These are phyloP conservation scores for Knipowitschia caucasica DNA, from an alignment of 2,797 vertebrate genomes.

Conservation along the genomic window DNA sequence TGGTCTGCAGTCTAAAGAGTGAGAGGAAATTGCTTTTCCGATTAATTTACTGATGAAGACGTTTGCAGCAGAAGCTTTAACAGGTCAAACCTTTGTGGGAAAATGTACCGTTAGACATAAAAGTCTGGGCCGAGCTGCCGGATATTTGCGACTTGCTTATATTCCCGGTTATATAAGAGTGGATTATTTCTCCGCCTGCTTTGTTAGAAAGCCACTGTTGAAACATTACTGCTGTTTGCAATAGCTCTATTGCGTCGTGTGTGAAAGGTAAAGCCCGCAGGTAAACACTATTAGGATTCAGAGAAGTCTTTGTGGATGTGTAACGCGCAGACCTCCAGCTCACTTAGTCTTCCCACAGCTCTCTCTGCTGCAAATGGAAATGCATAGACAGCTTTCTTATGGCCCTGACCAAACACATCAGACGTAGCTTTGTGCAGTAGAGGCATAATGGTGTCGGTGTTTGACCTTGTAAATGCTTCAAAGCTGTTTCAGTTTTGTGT, in stretches of 20 bases:
- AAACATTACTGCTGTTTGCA: conserved; percentile 12
- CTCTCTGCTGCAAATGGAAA: conserved; percentile 27
- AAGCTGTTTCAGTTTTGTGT: conserved; percentile 5
- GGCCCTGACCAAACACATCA: conserved; percentile 11
- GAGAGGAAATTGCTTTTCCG: conserved; percentile 41
- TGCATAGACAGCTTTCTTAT: conserved; percentile 34
- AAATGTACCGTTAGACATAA: conserved; percentile 32
- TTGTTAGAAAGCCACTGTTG: conserved; percentile 6
- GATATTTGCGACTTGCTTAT: conserved; percentile 22
- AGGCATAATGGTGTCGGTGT: not conserved
- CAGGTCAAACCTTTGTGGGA: conserved; percentile 20
- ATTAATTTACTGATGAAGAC: conserved; percentile 30
- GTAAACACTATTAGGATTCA: conserved; percentile 43
- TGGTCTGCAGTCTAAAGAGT: no score
- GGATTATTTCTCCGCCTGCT: conserved; percentile 28
- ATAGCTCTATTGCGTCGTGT: conserved; percentile 9
- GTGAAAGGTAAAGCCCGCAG: conserved; percentile 6
- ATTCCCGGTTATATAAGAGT: conserved; percentile 3
- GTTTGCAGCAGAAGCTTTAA: conserved; percentile 28
- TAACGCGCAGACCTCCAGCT: conserved; percentile 4
- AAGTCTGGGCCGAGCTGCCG: conserved; percentile 26
- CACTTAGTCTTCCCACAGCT: not conserved
- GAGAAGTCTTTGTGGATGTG: conserved; percentile 23
- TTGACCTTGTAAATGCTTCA: conserved; percentile 21
- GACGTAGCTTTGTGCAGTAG: conserved; percentile 10